Base-by-base conservation (phyloP, 1,140 invertebrate species). In the Neodiprion pinetum region DNA sequence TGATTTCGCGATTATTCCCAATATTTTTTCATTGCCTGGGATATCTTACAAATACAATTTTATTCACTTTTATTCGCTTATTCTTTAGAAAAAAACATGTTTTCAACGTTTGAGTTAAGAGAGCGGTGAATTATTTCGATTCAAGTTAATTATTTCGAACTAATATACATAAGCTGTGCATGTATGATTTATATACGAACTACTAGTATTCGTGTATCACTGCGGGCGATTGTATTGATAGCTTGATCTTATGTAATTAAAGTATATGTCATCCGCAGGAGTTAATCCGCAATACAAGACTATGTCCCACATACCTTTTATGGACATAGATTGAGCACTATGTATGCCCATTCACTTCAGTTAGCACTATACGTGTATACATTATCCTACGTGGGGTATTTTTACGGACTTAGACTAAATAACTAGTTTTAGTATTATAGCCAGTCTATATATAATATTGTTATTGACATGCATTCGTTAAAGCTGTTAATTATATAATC, bases 271-370 rank as follows among this genome's bases (percentile, higher is more conserved):
- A 61, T 12, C 53, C 9, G 9, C 53, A 61, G 28, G 53, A 61
- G 53, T 14, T 12, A 8, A 61, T 61, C 53, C 53, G 53, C 53
- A 17, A 61, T 14, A 17, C 11, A 61, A 17, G n/a, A 61, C 53
- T 7, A 14, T 23, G 67, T 21, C 67, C 67, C 40, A 69, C 67
- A 23, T 69, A 21, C 67, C 67, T 69, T 69, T 69, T 69, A 69
- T 69, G 67, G 67, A 11, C 3, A 5, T 47, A 69, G 23, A 69
- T 47, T 69, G 21, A 69, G 40, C 17, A 21, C 40, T 69, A 47
- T 69, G 23, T 23, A 23, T 69, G 21, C 21, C 67, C 67, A 69
- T 69, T 69, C 67, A 69, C 5, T 69, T 12, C 11, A 69, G 40
- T 47, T 40, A 40, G 28, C 28, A 40, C 28, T 40, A 40, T 40